phyloP scores from a whole-genome alignment of 92 coral and sea anemone genomes.

The Paragorgia papillata region DNA sequence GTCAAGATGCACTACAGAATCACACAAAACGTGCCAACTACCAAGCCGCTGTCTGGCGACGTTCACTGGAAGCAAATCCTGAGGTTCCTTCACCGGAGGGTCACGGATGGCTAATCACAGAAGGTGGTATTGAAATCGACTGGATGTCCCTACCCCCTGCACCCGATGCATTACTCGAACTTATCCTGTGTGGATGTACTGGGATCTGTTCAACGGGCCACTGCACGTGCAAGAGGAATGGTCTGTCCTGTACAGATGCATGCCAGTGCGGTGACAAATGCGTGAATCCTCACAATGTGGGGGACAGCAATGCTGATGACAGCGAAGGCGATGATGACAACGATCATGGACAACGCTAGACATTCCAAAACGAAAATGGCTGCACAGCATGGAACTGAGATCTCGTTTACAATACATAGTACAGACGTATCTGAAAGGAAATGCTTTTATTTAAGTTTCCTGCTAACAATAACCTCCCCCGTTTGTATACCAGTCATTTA shows the following conservation, averaged over 20 bases:
- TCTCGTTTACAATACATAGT: too few species aligned
- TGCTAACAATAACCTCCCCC: too few species aligned
- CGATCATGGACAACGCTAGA: too few species aligned
- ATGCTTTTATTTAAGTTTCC: too few species aligned
- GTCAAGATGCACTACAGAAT: slow-evolving; percentile 52
- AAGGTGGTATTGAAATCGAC: slow-evolving; percentile 8
- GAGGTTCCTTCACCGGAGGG: slow-evolving; percentile 47
- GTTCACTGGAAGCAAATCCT: slow-evolving; percentile 45
- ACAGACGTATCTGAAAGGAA: too few species aligned
- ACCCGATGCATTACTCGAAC: slow-evolving; percentile 29
- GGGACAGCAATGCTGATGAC: too few species aligned
- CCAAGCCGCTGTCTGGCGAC: slow-evolving; percentile 60
- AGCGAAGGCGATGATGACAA: too few species aligned
- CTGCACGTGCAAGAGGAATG: slow-evolving; percentile 13
- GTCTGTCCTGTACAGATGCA: slow-evolving; percentile 19
- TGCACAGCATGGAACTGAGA: too few species aligned
- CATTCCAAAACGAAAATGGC: too few species aligned
- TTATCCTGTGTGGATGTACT: slow-evolving; percentile 8
- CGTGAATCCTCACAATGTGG: too few species aligned
- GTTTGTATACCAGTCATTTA: too few species aligned
- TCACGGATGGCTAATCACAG: slow-evolving; percentile 11
- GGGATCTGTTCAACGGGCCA: neutral
- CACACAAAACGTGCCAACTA: slow-evolving; percentile 59
- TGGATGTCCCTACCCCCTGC: slow-evolving; percentile 39
- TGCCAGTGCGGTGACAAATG: slow-evolving; percentile 12